Base-by-base conservation (phyloP, 2,113 vertebrate species). In the Lophotis ruficrista region DNA sequence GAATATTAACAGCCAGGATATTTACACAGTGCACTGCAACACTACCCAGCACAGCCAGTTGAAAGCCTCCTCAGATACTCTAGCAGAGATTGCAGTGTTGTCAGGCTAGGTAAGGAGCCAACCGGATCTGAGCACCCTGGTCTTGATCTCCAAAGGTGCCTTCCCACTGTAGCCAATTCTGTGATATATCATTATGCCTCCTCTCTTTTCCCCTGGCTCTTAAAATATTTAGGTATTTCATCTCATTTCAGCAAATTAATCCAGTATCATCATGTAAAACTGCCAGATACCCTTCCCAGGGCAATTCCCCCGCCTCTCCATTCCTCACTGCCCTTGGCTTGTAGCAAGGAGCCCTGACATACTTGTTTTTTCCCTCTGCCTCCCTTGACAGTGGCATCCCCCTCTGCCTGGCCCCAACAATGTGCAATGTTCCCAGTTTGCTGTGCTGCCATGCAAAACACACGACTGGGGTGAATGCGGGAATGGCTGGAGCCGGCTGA, bases 391-490 rank as follows among this genome's bases (percentile, higher is more conserved):
- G 31, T 65, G 51, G 3, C 50, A 62, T 3, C 12, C 15, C 25
- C 9, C 19, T 90, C 7, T 18, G 28, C 37, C 11, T 66, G 5
- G 0, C 28, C 23, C 22, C 7, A 4, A 12, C 8, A 27, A 35
- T 35, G 21, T 0, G 7, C 37, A n/a, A n/a, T n/a, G n/a, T 71
- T 75, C 53, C 68, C 62, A 48, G 13, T 53, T 64, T 87, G 37
- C 31, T 11, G 10, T 41, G 11, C 8, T 93, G 53, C 12, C 4
- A 6, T 41, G 37, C 0, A 5, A 71, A 53, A 54, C 1, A 1
- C 20, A 24, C 2, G 1, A 37, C 50, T 3, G 3, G 14, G 47
- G 12, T 2, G 31, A 69, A 37, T 2, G 7, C 22, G 31, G 27
- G 21, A 25, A 47, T 0, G 7, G 19, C 45, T 43, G 48, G 47